Evolutionary conservation across 2,888 invertebrate species (phyloP).

Genomic region (Dynastes maya): DNA sequence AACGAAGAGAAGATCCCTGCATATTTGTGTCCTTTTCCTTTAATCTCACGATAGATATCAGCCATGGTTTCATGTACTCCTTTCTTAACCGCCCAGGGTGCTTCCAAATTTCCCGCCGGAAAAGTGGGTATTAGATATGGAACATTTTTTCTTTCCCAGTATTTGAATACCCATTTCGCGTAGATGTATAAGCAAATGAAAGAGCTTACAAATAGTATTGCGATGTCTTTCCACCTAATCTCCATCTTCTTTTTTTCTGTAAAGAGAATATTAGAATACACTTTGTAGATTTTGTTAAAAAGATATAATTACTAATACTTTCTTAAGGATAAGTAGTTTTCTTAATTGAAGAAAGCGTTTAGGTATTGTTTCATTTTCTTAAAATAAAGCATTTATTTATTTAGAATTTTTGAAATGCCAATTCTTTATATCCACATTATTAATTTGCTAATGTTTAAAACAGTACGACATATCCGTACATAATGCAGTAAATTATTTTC

Average conservation of each 20-base stretch:
- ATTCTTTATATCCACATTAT: too few relatives aligned
- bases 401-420: too few relatives aligned
- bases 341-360: too few relatives aligned
- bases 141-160: slow-evolving; percentile 33
- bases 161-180: slow-evolving; percentile 33
- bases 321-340: too few relatives aligned
- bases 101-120: slow-evolving; percentile 17
- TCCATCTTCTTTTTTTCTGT: not conserved
- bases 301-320: too few relatives aligned
- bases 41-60: slow-evolving; percentile 30
- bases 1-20: slow-evolving; percentile 15
- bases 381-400: too few relatives aligned
- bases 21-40: slow-evolving; percentile 25
- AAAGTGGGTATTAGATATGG: not conserved
- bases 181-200: not conserved
- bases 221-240: not conserved
- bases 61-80: not conserved
- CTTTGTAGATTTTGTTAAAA: too few relatives aligned
- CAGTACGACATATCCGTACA: too few relatives aligned
- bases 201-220: not conserved
- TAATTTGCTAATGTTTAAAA: too few relatives aligned
- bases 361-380: too few relatives aligned
- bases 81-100: slow-evolving; percentile 3
- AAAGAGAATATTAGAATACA: not conserved
- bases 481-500: too few relatives aligned